Evolutionary conservation across 2,113 vertebrate species (phyloP), one percentile per base, ranked within the genome.

Genomic region (Hyla sarda): DNA sequence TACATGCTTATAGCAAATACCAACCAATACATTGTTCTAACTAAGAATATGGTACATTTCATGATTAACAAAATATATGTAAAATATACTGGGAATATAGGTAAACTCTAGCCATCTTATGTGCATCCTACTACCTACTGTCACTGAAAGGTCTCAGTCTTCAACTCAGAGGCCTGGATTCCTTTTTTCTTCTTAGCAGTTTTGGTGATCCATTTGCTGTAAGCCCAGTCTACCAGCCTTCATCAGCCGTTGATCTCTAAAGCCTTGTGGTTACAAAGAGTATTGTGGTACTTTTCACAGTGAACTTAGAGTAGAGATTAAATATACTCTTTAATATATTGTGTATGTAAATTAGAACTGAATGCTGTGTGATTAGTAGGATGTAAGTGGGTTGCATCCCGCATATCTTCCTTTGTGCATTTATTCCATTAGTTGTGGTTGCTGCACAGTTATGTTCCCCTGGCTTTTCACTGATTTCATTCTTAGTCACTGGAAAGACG

Each of bases 401-500:
- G 67, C 87, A 23, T 67, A 3, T 23, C 52, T 30, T 86, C 76
- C 83, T 88, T 88, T 73, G 48, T 84, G 88, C 85, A 87, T 85
- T 87, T 50, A 76, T 54, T 87, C 88, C 80, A 84, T 62, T 82
- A 82, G 50, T 71, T 48, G 86, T 84, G 92, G 88, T 89, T 91
- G 88, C 47, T 85, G 41, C 80, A 82, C 37, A 65, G 58, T 84
- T 79, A 47, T n/a, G 82, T 82, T 86, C 72, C 87, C 72, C 87
- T 79, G 88, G 81, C 60, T 92, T 90, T 92, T 92, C 90, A 90
- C 89, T 91, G 82, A 92, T 93, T 89, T 93, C 89, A 86, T 62
- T 92, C 88, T 90, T 94, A 92, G 88, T 93, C 92, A 94, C 84
- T 92, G 90, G 91, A 91, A 90, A 89, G 87, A 89, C 47, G 19